Base-by-base conservation (phyloP, 2,888 invertebrate species). In the Anthrax anthrax region DNA sequence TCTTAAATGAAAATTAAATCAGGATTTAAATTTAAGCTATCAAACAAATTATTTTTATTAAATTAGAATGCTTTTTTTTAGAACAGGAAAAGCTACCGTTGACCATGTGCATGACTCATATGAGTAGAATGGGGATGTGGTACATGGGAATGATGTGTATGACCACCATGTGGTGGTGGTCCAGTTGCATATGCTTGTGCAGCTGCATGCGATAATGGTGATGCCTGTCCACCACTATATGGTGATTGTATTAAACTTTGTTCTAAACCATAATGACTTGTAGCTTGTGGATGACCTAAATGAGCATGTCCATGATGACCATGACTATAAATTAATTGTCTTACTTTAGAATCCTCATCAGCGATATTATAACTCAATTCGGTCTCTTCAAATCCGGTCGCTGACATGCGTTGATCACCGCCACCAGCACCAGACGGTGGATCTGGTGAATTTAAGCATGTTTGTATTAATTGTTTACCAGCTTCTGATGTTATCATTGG, bases 401-500 rank as follows among this genome's bases (percentile, higher is more conserved):
- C 95, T 50, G 92, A 92, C 95, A 95, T 96, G 58, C 96, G 78
- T 71, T 95, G 95, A 73, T 95, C 94, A 53, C 82, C 82, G 56
- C 79, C 79, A 52, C 73, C 60, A 8, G 76, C 75, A 19, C 65
- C 76, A 56, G 71, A 81, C 50, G 81, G 85, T 51, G 90, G 91
- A 70, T 95, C 95, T 40, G 95, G 96, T 42, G 94, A 91, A 72
- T 96, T 96, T 52, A 98, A 80, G 71, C 98, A 98, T 57, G 95
- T 96, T 74, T 98, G 97, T 62, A 98, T 98, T 57, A 98, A 76
- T 54, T 94, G 87, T 70, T 98, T 97, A 56, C 97, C 97, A 50
- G 88, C 86, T 67, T 89, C 88, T 57, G 95, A 95, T 42, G 95
- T 96, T 69, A 99, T 97, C 96, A 98, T 98, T 56, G 98, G 98